Conservation (phyloP, 2,888 invertebrate species). For the Nemotelus nigrinus region DNA sequence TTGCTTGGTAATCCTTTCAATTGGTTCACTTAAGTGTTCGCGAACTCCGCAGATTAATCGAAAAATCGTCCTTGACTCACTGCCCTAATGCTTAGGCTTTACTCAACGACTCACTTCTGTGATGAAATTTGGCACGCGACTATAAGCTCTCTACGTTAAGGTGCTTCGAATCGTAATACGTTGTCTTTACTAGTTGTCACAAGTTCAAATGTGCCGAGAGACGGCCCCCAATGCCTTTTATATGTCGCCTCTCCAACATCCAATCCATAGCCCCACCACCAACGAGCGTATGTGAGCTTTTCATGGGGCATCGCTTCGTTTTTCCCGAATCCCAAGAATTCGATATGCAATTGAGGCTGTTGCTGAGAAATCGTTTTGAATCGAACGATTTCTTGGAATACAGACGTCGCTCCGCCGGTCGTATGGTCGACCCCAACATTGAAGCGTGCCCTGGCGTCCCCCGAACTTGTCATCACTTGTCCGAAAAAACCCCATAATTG, state of each 20-base stretch:
- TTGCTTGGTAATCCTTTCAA: conserved; percentile 17
- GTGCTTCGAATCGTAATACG: conserved; percentile 23
- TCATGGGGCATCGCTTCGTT: conserved; percentile 31
- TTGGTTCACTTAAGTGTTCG: conserved; percentile 4
- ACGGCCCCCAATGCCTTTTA: conserved; percentile 28
- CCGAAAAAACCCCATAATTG: conserved; percentile 28
- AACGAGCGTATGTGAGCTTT: conserved; percentile 8
- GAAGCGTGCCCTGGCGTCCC: conserved; percentile 18
- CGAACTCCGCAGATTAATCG: conserved; percentile 46
- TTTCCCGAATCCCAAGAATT: conserved; percentile 34
- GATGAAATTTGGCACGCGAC: conserved; percentile 48
- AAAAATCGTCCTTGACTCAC: conserved; percentile 39
- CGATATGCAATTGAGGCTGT: conserved; percentile 4
- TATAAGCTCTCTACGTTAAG: conserved; percentile 28
- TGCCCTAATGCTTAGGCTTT: conserved; percentile 30
- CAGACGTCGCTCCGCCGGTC: background rate
- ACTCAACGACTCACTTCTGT: conserved; percentile 46
- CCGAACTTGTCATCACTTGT: background rate
- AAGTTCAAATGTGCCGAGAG: conserved; percentile 38
- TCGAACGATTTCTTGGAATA: conserved; percentile 24
- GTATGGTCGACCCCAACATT: background rate
- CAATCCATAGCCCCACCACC: conserved; percentile 23
- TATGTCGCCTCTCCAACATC: conserved; percentile 29
- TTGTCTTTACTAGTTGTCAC: conserved; percentile 5
- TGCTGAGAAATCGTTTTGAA: conserved; percentile 32